Conservation (phyloP, 2,797 vertebrate species). For the Malurus leucopterus region DNA sequence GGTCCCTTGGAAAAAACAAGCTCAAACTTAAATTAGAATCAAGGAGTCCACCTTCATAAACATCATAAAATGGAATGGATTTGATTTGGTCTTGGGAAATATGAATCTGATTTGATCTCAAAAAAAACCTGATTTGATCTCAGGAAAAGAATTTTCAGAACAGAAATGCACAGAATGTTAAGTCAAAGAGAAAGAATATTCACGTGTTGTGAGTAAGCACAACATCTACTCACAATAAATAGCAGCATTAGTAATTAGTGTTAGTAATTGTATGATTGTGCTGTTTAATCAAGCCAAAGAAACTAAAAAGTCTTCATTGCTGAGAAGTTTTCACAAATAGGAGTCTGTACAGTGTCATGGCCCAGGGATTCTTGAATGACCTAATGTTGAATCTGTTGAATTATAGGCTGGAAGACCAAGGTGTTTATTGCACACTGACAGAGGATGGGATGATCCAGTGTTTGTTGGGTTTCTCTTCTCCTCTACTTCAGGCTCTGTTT, state of each 20-base stretch:
- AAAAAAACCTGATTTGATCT: neutral
- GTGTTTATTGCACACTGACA: slow-evolving; percentile 22
- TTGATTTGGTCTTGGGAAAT: neutral
- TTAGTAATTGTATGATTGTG: neutral
- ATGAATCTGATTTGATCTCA: neutral
- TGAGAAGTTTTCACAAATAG: neutral
- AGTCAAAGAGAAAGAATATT: neutral
- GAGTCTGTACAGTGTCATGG: neutral
- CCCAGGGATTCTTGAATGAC: slow-evolving; percentile 37
- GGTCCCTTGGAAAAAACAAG: neutral
- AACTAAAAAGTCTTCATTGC: neutral
- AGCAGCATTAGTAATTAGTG: neutral
- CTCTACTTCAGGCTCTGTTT: neutral
- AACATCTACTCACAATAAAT: neutral
- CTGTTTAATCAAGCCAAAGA: neutral
- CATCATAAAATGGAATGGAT: neutral
- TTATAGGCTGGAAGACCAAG: neutral
- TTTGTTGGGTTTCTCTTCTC: neutral
- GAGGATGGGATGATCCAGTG: neutral
- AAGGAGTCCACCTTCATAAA: neutral
- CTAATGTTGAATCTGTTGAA: slow-evolving; percentile 32
- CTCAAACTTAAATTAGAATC: neutral
- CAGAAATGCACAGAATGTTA: neutral
- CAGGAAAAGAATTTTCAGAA: neutral
- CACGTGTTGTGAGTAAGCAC: neutral